Conservation (phyloP, 53 echinoderm and acorn worm genomes). For the Hippasteria phrygiana region DNA sequence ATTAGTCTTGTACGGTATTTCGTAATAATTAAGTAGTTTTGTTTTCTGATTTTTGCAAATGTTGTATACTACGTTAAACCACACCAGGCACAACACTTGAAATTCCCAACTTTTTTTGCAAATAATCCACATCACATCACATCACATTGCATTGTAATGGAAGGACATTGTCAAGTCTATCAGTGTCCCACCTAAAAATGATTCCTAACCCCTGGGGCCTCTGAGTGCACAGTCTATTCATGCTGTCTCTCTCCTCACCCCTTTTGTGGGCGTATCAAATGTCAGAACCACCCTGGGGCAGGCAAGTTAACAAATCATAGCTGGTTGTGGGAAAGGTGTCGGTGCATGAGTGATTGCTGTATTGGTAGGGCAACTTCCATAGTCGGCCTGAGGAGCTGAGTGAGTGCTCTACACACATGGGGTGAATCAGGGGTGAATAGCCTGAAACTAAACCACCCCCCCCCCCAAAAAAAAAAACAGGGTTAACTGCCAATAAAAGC, state of each 20-base stretch:
- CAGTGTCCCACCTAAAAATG: slow-evolving; percentile 3
- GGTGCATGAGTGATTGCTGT: slow-evolving; percentile 54
- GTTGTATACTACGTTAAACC: too few relatives aligned
- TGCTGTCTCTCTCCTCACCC: slow-evolving; percentile 44
- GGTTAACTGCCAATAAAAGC: slow-evolving; percentile 10
- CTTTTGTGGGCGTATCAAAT: slow-evolving; percentile 58
- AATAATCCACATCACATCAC: not conserved
- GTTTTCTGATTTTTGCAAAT: too few relatives aligned
- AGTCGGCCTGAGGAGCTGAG: not conserved
- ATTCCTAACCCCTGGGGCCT: not conserved
- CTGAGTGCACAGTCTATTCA: slow-evolving; percentile 37
- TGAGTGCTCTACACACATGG: not conserved
- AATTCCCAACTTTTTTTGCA: not conserved
- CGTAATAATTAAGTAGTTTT: too few relatives aligned
- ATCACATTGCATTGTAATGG: not conserved
- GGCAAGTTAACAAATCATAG: slow-evolving; percentile 37
- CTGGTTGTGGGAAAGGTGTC: slow-evolving; percentile 28
- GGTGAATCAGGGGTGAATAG: slow-evolving; percentile 63
- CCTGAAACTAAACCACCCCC: slow-evolving; percentile 28
- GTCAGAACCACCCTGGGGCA: slow-evolving; percentile 47
- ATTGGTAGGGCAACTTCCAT: slow-evolving; percentile 14
- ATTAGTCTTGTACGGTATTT: too few relatives aligned
- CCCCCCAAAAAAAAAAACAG: too few relatives aligned
- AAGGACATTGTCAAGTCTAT: slow-evolving; percentile 13
- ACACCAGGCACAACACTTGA: too few relatives aligned